Base-by-base conservation (phyloP, 2,888 invertebrate genomes). In the Sarcophaga caerulescens region DNA sequence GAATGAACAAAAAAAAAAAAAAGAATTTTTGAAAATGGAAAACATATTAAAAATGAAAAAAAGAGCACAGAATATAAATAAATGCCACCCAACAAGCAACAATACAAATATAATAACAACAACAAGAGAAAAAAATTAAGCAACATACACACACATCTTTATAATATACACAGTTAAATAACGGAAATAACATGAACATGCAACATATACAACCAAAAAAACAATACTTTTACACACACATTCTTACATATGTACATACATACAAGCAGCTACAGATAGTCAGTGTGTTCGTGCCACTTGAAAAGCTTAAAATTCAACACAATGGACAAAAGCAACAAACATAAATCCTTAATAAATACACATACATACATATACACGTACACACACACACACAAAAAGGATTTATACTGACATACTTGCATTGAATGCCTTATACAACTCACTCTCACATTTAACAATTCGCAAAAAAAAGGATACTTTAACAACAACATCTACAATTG, bases 1-100 rank as follows among this genome's bases (percentile, higher is more conserved):
- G 88, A 89, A 88, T 90, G 89, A 89, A 87, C 65, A 69, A 66
- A 17, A n/a, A 44, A 52, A 89, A 88, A 88, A 87, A 90, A 89
- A 88, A 87, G 69, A 74, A 69, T 23, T 19, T 47, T 52, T 21
- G 5, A 14, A 75, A 62, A 25, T 25, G 65, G 35, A 75, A 73
- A 45, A 52, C 65, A 66, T 52, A 44, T 60, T 52, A 52, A 52
- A 69, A 59, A 25, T 11, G 35, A 60, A 66, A 57, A 23, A 71
- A 81, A 69, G 52, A 70, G 73, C 3, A 81, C 70, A 78, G 12
- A 52, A 75, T 60, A 78, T 66, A 78, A 90, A 90, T 90, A 91
- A 91, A 90, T 91, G 69, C 74, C 59, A 65, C 60, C 52, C 62
- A 57, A 71, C 45, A 57, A 66, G 5, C 52, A 75, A 74, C 68